Evolutionary conservation across 2,888 invertebrate genomes (phyloP).

Genomic region (Conomelus anceps): DNA sequence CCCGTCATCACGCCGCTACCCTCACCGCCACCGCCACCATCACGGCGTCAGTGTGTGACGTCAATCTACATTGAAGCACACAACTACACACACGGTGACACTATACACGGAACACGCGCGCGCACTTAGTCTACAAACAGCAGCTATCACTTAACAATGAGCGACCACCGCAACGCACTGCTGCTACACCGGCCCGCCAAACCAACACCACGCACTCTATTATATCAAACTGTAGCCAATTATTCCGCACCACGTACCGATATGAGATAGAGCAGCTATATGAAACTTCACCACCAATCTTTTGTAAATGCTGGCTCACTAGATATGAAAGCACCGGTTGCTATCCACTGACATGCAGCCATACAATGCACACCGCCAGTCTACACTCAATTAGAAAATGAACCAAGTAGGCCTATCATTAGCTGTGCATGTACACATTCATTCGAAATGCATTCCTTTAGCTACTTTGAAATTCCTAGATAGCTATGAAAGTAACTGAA

Average conservation of each 20-base stretch:
- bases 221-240: background rate
- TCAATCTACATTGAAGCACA: background rate
- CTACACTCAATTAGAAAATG: no score
- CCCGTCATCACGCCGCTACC: background rate
- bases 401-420: background rate
- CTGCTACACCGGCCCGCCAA: no score
- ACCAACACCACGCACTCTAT: background rate
- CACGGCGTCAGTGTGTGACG: no score
- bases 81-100: no score
- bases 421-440: no score
- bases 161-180: background rate
- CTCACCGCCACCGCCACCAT: no score
- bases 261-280: background rate
- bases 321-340: background rate
- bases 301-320: background rate
- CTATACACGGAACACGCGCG: no score
- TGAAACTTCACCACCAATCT: background rate
- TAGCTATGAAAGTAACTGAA: no score
- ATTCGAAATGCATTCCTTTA: no score
- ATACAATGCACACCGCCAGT: background rate
- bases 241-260: background rate
- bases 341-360: background rate
- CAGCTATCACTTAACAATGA: background rate
- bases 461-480: no score
- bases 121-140: background rate